Evolutionary conservation across 2,888 invertebrate genomes (phyloP), one percentile per base, ranked within the genome.

Genomic region (Tetragonisca angustula): DNA sequence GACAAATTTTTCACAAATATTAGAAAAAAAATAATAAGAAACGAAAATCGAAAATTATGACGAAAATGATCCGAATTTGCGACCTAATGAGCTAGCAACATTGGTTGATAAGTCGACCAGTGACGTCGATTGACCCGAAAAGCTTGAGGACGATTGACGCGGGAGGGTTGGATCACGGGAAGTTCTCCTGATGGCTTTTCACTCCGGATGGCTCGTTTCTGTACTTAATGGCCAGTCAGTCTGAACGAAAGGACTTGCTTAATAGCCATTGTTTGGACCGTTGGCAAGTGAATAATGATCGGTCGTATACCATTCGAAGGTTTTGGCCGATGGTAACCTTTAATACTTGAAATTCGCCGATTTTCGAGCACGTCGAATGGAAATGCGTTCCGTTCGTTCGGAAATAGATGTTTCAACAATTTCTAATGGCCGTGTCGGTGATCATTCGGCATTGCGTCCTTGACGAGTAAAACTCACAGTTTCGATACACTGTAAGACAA

Each of bases 191-290:
- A 78, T 79, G 84, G 81, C 82, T 84, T 88, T 88, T 82, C 84
- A 79, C 83, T 75, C 24, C 27, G 77, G 81, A 80, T 78, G 62
- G 76, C 86, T 82, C 83, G 84, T 80, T 84, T 87, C 86, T 87
- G 81, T 78, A 84, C 79, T 82, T 86, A 87, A 87, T 86, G 86
- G 86, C 79, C 79, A 86, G 79, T 81, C 84, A 76, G 77, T 78
- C 74, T 69, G 61, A 59, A 61, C 81, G 79, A 82, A 86, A 81
- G 86, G 76, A 64, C 70, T 62, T 61, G 73, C 70, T 81, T 84
- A 86, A 86, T 86, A 87, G 84, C 83, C 81, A 84, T 87, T 87
- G 86, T 87, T 87, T 84, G 79, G 81, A 70, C 49, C 76, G 73
- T 67, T 73, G 75, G 73, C 52, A 73, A 79, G 73, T 78, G 83